Evolutionary conservation across 2,113 vertebrate genomes (phyloP), one percentile per base, ranked within the genome.

Genomic region (Phyllostomus hastatus): DNA sequence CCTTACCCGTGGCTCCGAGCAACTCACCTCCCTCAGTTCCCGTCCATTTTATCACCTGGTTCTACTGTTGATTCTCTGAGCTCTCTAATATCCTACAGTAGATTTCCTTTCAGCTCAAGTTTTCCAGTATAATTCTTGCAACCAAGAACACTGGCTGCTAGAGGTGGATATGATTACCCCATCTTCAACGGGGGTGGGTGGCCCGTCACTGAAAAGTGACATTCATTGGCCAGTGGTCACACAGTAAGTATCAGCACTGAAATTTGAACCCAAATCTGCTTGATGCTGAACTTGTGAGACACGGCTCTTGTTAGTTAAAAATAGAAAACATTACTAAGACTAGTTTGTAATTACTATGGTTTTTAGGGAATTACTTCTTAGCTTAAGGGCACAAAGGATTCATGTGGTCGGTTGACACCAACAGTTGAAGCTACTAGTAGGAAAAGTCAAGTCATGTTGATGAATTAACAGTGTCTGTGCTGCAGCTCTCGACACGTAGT

Each of bases 301-400:
- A 35, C 5, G 11, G 7, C 1, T 82, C 33, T 88, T 73, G 33
- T 46, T 38, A 67, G 15, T 86, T 41, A 59, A 61, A 89, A 76
- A 41, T 0, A 10, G 31, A 84, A 52, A 33, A 59, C 35, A 57
- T 64, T 70, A 15, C 38, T 52, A 41, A 84, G 59, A 75, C 8
- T 38, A 41, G 26, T 43, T 86, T 59, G 57, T 24, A 59, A 59
- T 59, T 81, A 17, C 33, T 81, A 10, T 14, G n/a, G 46, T 16
- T 84, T 91, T 81, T 57, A 87, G 64, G 89, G 12, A 89, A 94
- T 93, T 57, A 73, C 38, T 78, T 90, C 19, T 79, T 41, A 78
- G 73, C 12, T 87, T 52, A 67, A 95, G 48, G 35, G 54, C 41
- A 19, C 26, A 64, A 54, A 59, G 43, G 72, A 69, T 57, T 91